These are phyloP conservation scores for Nowickia ferox DNA, from an alignment of 2,888 invertebrate genomes.

Conservation along the genomic window DNA sequence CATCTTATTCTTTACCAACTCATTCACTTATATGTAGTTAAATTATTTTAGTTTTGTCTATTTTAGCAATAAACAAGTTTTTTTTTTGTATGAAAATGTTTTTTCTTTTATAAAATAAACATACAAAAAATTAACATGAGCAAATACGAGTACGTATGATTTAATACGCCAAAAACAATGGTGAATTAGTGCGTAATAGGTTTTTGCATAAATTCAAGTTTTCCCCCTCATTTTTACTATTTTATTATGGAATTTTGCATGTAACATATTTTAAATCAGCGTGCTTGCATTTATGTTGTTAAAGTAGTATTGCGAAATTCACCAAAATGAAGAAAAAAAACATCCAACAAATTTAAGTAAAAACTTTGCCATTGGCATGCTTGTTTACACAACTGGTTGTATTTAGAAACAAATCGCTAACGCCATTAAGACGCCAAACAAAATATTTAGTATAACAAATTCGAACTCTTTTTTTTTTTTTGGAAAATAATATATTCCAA, in stretches of 20 bases:
- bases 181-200: slow-evolving; percentile 47
- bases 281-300: slow-evolving; percentile 25
- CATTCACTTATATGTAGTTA: too few relatives aligned
- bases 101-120: background rate
- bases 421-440: slow-evolving; percentile 68
- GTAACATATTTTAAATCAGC: slow-evolving; percentile 38
- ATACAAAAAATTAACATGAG: background rate
- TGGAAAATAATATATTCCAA: slow-evolving; percentile 46
- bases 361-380: slow-evolving; percentile 66
- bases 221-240: slow-evolving; percentile 6
- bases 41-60: background rate
- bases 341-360: slow-evolving; percentile 27
- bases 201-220: slow-evolving; percentile 31
- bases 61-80: background rate
- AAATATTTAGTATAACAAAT: slow-evolving; percentile 52
- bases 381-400: slow-evolving; percentile 14
- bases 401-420: slow-evolving; percentile 66
- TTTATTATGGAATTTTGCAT: slow-evolving; percentile 50
- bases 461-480: slow-evolving; percentile 20
- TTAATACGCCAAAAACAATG: slow-evolving; percentile 32
- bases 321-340: slow-evolving; percentile 9
- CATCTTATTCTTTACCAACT: too few relatives aligned
- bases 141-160: slow-evolving; percentile 5
- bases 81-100: background rate
- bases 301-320: slow-evolving; percentile 59